Conservation (phyloP, 2,888 invertebrate genomes). For the Microctonus hyperodae region DNA sequence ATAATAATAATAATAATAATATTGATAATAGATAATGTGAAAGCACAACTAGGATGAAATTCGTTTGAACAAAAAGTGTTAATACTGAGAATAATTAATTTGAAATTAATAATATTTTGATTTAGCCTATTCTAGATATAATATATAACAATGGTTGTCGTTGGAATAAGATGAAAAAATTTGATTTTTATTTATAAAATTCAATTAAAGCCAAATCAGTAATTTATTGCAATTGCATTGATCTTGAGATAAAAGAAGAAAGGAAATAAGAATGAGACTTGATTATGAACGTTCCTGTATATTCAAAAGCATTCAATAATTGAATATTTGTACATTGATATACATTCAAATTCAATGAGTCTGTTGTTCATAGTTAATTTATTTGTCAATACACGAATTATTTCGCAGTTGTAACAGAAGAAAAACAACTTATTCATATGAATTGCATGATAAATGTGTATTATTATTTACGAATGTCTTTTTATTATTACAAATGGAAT, state of each 20-base stretch:
- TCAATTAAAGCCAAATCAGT: background rate
- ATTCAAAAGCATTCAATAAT: background rate
- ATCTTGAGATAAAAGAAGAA: background rate
- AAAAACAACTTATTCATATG: background rate
- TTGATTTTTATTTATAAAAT: background rate
- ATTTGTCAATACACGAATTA: background rate
- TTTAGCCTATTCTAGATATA: background rate
- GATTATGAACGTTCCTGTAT: background rate
- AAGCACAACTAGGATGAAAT: constrained; percentile 9
- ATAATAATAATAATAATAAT: background rate
- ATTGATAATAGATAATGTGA: constrained; percentile 7
- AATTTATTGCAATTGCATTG: background rate
- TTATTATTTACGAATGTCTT: background rate
- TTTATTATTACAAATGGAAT: background rate
- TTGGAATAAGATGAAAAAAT: background rate
- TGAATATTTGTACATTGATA: background rate
- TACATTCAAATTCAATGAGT: background rate
- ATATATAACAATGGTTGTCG: background rate
- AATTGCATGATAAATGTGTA: background rate
- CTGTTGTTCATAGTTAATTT: background rate
- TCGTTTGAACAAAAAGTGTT: background rate
- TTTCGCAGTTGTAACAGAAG: background rate
- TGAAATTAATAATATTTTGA: background rate
- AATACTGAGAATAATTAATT: background rate
- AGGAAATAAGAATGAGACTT: background rate